Percentiles rank a stretch among this genome's conserved stretches.
Evolutionary conservation across 2,888 invertebrate genomes (phyloP).

Genomic region (Barypeithes pellucidus): DNA sequence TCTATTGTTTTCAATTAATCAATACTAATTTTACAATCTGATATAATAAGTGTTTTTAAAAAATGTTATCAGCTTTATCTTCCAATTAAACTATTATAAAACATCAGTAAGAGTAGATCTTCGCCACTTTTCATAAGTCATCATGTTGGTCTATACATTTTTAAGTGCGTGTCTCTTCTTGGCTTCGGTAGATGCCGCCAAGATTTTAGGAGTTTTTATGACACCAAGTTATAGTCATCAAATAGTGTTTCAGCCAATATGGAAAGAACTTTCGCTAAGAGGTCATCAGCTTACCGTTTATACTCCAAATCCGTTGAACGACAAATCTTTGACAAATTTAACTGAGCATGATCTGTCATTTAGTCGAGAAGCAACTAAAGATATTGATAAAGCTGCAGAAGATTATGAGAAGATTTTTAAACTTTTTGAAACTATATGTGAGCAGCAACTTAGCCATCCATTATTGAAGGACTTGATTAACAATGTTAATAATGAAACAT

Average conservation of each 20-base stretch:
- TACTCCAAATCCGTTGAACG: constrained; percentile 68
- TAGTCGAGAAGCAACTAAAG: constrained; percentile 36
- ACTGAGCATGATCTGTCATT: constrained; percentile 65
- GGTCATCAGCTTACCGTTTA: constrained; percentile 72
- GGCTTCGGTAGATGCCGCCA: constrained; percentile 57
- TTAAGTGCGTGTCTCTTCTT: constrained; percentile 28
- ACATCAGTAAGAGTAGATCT: neutral
- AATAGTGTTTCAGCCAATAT: constrained; percentile 70
- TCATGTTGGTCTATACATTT: constrained; percentile 10
- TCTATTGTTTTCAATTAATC: neutral
- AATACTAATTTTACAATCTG: neutral
- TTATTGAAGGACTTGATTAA: constrained; percentile 61
- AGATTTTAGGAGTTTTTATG: constrained; percentile 70
- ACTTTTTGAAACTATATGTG: constrained; percentile 42
- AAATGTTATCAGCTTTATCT: neutral
- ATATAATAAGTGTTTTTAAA: neutral
- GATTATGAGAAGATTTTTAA: constrained; percentile 51
- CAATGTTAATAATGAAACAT: constrained; percentile 60
- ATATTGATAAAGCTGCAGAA: constrained; percentile 29
- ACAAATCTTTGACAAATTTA: constrained; percentile 65
- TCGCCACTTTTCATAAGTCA: neutral
- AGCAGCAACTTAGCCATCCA: constrained; percentile 57
- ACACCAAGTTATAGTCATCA: constrained; percentile 73
- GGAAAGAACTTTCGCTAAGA: constrained; percentile 69
- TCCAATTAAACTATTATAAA: neutral